phyloP scores from a whole-genome alignment of 2,797 vertebrate species.

The Pseudochirops corinnae region DNA sequence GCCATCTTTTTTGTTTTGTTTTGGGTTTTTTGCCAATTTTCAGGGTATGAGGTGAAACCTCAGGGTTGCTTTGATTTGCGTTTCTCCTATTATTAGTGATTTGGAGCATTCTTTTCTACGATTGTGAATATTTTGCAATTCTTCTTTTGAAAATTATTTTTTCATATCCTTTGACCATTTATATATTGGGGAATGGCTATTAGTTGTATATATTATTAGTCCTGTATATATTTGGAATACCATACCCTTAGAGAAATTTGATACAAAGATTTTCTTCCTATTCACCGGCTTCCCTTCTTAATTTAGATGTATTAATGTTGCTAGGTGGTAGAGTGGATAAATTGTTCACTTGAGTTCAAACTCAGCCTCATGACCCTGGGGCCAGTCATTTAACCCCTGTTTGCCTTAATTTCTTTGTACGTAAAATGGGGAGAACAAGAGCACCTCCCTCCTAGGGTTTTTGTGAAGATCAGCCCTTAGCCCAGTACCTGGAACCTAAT shows the following conservation, averaged over 20 bases:
- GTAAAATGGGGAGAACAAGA: not conserved
- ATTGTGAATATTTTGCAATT: not conserved
- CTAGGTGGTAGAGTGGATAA: not conserved
- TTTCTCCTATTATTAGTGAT: not conserved
- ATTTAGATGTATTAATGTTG: not conserved
- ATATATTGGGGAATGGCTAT: not conserved
- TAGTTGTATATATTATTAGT: not conserved
- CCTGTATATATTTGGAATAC: not conserved
- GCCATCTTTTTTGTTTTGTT: too few relatives aligned
- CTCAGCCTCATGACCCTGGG: not conserved
- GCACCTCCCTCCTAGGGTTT: not conserved
- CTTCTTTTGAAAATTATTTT: too few relatives aligned
- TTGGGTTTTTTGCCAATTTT: too few relatives aligned
- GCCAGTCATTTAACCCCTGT: not conserved
- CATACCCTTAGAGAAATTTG: not conserved
- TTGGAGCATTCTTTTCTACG: not conserved
- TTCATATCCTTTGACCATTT: too few relatives aligned
- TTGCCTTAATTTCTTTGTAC: not conserved
- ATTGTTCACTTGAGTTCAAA: not conserved
- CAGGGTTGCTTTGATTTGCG: not conserved
- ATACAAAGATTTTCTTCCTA: not conserved
- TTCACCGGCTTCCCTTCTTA: not conserved
- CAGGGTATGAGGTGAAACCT: not conserved
- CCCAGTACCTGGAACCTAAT: not conserved
- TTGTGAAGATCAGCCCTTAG: not conserved